phyloP scores from a whole-genome alignment of 2,888 invertebrate genomes.

The Clunio marinus region DNA sequence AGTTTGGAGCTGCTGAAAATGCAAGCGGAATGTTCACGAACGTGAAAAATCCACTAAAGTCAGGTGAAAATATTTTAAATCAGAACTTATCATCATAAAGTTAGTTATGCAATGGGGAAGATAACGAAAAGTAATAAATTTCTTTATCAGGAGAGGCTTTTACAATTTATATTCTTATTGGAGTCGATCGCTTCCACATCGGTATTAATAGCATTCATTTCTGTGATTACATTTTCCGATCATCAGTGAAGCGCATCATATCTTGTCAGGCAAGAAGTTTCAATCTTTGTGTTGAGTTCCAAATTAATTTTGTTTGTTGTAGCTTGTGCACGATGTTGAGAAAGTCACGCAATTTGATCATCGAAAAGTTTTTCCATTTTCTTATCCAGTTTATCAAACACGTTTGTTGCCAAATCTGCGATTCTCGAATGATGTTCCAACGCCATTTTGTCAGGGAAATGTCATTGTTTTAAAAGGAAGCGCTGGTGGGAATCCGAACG shows the following conservation, averaged over 20 bases:
- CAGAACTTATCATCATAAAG: no score
- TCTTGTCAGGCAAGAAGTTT: background rate
- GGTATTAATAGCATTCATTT: constrained; percentile 25
- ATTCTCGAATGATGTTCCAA: constrained; percentile 34
- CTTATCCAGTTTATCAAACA: constrained; percentile 21
- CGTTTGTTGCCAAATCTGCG: background rate
- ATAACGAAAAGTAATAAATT: background rate
- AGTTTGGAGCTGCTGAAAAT: constrained; percentile 26
- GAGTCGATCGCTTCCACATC: constrained; percentile 33
- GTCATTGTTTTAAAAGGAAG: constrained; percentile 31
- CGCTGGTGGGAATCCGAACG: constrained; percentile 31
- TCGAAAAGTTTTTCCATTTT: constrained; percentile 28
- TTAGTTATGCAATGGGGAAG: background rate
- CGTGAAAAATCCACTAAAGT: constrained; percentile 27
- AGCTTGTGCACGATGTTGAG: constrained; percentile 13
- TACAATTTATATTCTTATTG: constrained; percentile 27
- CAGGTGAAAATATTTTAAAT: constrained; percentile 19
- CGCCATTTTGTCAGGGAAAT: constrained; percentile 9
- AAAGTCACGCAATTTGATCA: constrained; percentile 34
- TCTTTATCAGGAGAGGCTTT: constrained; percentile 13
- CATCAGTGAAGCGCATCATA: constrained; percentile 22
- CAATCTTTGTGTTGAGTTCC: background rate
- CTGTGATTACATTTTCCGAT: constrained; percentile 31
- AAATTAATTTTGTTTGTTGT: background rate
- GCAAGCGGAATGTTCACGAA: constrained; percentile 12